A percentile compares a stretch with the other conserved stretches of the same genome.
These are phyloP conservation scores for Gnathonemus longibarbis DNA, from an alignment of 2,113 vertebrate species.

Conservation along the genomic window DNA sequence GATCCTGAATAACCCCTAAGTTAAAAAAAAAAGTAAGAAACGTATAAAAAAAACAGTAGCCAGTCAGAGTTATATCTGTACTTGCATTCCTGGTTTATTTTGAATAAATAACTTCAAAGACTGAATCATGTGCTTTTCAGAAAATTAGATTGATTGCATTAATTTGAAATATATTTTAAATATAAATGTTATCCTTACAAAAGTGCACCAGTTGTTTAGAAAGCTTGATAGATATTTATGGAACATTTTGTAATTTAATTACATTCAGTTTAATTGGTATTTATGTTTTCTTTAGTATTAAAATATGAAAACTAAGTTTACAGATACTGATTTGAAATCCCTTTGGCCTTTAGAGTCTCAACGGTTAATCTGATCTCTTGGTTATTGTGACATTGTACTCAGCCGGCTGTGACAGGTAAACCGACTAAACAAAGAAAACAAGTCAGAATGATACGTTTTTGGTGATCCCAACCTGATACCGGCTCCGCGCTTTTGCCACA, in stretches of 20 bases:
- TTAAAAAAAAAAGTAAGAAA: background rate
- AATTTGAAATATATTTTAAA: background rate
- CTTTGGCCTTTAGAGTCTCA: background rate
- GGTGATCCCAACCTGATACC: background rate
- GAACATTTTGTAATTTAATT: background rate
- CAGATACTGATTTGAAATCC: background rate
- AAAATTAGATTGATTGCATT: background rate
- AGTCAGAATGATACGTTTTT: background rate
- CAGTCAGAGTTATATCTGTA: background rate
- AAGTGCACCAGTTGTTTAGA: background rate
- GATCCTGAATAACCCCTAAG: background rate
- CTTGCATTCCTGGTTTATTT: background rate
- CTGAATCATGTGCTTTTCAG: background rate
- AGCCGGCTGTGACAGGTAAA: background rate
- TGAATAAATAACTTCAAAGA: background rate
- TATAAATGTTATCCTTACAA: background rate
- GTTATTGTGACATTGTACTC: background rate
- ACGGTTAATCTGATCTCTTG: background rate
- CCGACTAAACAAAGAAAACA: background rate
- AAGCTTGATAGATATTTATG: background rate
- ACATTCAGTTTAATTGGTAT: background rate
- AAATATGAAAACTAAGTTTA: background rate
- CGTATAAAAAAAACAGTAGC: background rate
- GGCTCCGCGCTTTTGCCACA: background rate
- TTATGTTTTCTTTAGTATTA: background rate